These are phyloP conservation scores for Alca torda DNA, from an alignment of 2,797 vertebrate genomes.

Conservation along the genomic window DNA sequence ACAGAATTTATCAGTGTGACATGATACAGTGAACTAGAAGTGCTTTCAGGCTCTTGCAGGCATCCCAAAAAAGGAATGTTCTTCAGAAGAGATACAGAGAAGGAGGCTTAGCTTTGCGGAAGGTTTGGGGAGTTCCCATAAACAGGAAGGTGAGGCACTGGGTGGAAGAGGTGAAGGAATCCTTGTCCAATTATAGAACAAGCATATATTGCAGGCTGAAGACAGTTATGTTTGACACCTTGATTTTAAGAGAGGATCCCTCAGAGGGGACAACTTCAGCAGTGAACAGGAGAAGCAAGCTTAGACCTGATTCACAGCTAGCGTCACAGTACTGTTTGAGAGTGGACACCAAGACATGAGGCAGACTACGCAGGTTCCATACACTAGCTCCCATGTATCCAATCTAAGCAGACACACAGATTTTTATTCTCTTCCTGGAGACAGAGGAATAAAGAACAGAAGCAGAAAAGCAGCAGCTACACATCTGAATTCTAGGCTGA, in stretches of 20 bases:
- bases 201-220: background rate
- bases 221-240: background rate
- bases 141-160: background rate
- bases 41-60: background rate
- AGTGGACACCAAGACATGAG: background rate
- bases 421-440: background rate
- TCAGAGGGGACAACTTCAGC: background rate
- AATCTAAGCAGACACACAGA: background rate
- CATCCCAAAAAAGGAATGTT: background rate
- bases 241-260: background rate
- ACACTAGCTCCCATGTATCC: background rate
- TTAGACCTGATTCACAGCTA: background rate
- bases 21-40: background rate
- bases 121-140: background rate
- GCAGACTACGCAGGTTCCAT: background rate
- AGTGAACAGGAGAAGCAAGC: background rate
- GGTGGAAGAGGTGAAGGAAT: background rate
- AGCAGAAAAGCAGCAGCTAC: background rate
- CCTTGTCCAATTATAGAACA: background rate
- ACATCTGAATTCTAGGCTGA: background rate
- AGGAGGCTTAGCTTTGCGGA: background rate
- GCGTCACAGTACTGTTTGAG: background rate
- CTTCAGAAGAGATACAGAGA: background rate
- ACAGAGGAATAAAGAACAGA: background rate
- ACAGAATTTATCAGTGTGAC: background rate